Percentiles rank a stretch among this genome's conserved stretches.
Evolutionary conservation across 1,140 invertebrate genomes (phyloP).

Genomic region (Leptoteleia sp.): DNA sequence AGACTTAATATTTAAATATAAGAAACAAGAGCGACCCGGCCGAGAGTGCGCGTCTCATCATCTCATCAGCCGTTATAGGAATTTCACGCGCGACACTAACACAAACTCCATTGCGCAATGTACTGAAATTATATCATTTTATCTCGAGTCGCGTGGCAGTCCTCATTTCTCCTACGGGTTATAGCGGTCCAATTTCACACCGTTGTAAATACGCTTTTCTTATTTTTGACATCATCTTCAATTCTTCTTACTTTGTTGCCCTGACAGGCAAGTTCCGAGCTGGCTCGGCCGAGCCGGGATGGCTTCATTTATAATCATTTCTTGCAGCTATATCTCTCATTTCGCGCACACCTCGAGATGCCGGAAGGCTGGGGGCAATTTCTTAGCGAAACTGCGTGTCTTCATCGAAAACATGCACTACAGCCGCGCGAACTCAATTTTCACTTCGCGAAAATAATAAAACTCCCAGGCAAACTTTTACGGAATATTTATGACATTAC

Average conservation of each 20-base stretch:
- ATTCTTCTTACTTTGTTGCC: slow-evolving; percentile 70
- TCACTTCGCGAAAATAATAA: slow-evolving; percentile 64
- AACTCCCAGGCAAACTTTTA: slow-evolving; percentile 53
- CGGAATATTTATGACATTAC: slow-evolving; percentile 59
- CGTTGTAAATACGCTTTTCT: slow-evolving; percentile 78
- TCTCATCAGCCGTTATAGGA: slow-evolving; percentile 57
- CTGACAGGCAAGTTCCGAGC: slow-evolving; percentile 63
- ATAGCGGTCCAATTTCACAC: slow-evolving; percentile 80
- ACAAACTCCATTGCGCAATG: slow-evolving; percentile 37
- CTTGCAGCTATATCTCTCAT: slow-evolving; percentile 73
- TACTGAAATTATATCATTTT: slow-evolving; percentile 75
- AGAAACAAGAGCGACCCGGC: slow-evolving; percentile 9
- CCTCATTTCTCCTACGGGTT: slow-evolving; percentile 74
- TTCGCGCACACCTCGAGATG: slow-evolving; percentile 58
- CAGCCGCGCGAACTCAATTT: slow-evolving; percentile 56
- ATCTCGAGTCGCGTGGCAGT: slow-evolving; percentile 69
- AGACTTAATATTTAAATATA: slow-evolving; percentile 35
- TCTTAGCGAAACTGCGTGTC: slow-evolving; percentile 69
- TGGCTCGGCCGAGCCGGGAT: slow-evolving; percentile 65
- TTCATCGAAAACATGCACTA: slow-evolving; percentile 66
- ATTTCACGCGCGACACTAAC: slow-evolving; percentile 41
- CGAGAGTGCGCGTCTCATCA: slow-evolving; percentile 12
- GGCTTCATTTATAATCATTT: slow-evolving; percentile 80
- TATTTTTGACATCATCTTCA: slow-evolving; percentile 69
- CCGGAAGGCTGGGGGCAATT: slow-evolving; percentile 63